A percentile compares a stretch with the other conserved stretches of the same genome.
These are phyloP conservation scores for Geodia barretti DNA, from an alignment of 37 sponge, comb jelly and placozoan genomes.

Conservation along the genomic window DNA sequence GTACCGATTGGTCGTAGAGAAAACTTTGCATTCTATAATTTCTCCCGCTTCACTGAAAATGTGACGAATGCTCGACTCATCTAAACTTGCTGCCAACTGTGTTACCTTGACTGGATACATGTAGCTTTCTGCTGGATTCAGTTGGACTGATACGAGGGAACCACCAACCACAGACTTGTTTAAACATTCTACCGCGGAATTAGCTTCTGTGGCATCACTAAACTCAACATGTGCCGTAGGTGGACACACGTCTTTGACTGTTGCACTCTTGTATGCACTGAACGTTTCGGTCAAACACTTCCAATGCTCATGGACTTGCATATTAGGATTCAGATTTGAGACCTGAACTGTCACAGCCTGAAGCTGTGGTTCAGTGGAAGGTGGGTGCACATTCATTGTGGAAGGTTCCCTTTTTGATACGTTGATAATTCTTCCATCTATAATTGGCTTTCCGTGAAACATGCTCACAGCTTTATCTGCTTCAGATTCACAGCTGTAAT, in stretches of 20 bases:
- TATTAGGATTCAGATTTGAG: neutral
- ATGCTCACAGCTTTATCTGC: constrained; percentile 27
- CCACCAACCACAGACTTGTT: neutral
- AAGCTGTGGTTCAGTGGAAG: too few species aligned
- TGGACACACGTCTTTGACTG: neutral
- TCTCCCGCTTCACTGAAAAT: constrained; percentile 26
- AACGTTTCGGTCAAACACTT: neutral
- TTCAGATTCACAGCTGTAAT: neutral
- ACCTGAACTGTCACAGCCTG: neutral
- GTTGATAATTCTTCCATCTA: constrained; percentile 23
- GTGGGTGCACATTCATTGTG: neutral
- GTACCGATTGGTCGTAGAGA: constrained; percentile 10
- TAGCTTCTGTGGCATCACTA: neutral
- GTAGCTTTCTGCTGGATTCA: neutral
- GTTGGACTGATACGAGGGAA: neutral
- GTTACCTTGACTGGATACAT: constrained; percentile 33
- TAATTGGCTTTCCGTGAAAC: neutral
- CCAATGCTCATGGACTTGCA: neutral
- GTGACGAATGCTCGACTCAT: neutral
- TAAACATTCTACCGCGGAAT: neutral
- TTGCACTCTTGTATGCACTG: neutral
- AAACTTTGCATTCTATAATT: constrained; percentile 1
- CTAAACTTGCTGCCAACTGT: constrained; percentile 2
- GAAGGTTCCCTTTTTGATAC: constrained; percentile 1
- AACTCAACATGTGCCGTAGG: neutral